Conservation (phyloP, 2,113 vertebrate species). For the Bagarius yarrelli region DNA sequence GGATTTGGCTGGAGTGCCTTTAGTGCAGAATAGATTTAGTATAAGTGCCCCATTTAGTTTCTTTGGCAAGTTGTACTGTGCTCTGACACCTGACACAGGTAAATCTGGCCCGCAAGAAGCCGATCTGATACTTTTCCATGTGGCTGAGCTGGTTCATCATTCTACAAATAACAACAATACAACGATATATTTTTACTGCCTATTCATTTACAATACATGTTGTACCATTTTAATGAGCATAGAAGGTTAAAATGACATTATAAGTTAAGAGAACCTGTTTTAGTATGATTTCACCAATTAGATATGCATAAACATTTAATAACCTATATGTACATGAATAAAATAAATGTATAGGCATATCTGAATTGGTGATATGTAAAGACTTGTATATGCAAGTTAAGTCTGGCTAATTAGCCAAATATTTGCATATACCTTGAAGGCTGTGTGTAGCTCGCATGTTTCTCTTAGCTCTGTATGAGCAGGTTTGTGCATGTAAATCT, state of each 20-base stretch:
- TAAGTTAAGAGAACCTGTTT: not conserved
- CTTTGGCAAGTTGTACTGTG: not conserved
- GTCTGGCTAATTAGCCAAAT: not conserved
- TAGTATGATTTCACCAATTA: not conserved
- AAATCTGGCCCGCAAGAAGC: not conserved
- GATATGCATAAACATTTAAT: not conserved
- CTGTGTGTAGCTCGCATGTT: not conserved
- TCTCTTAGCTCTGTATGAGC: constrained; percentile 41
- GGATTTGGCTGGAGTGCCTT: not conserved
- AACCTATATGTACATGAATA: no score
- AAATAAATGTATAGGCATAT: no score
- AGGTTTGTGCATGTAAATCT: constrained; percentile 66
- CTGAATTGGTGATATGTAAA: no score
- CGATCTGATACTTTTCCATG: not conserved
- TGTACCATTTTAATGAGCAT: not conserved
- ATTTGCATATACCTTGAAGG: not conserved
- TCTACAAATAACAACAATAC: no score
- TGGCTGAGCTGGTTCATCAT: not conserved
- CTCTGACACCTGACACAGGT: not conserved
- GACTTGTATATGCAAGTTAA: not conserved
- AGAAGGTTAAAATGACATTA: not conserved
- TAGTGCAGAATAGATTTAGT: not conserved
- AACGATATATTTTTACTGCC: not conserved
- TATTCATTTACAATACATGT: not conserved
- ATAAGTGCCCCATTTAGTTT: not conserved